Base-by-base conservation (phyloP, 2,797 vertebrate species). In the Oryzias dopingdopingensis region DNA sequence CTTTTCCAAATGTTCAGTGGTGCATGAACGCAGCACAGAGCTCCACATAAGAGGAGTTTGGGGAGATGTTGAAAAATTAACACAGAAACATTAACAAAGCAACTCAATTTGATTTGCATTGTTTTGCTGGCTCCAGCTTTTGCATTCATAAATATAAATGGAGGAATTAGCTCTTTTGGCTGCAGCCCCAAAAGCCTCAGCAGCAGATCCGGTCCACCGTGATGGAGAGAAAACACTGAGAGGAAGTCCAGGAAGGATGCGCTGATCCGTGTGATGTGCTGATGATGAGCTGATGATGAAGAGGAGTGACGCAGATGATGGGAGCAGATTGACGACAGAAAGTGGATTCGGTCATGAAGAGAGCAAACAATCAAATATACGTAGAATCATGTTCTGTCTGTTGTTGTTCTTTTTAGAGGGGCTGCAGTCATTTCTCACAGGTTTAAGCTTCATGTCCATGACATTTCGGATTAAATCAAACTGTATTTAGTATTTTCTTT, bases 81-180 rank as follows among this genome's bases (percentile, higher is more conserved):
- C 57, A 65, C 40, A 54, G 42, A 67, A 62, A 76, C 72, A 77
- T 69, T 71, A 75, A 80, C 68, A 71, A 77, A 70, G 69, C 66
- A 57, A 58, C 59, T 75, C 61, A 44, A 48, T 78, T 72, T 70
- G 23, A 81, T 81, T 72, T 70, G 68, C 74, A 77, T 77, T 81
- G 76, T 84, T 81, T 80, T 64, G 76, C 73, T 70, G 37, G 44
- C 48, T 32, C 62, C 45, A 45, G 70, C 70, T 72, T 85, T 83
- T 82, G 82, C 77, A 84, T 86, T 62, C 62, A 88, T 86, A 77
- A 52, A 86, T 86, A 86, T 83, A 83, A 87, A 86, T 86, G 74
- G 68, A 64, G 47, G 72, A 84, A 84, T 85, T 81, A 82, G 76
- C 65, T 54, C 15, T 68, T 77, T 24, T 42, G 22, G 56, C 56